Percentiles rank a stretch among this genome's conserved stretches.
phyloP scores from a whole-genome alignment of 1,140 invertebrate genomes.

The Nilaparvata lugens region DNA sequence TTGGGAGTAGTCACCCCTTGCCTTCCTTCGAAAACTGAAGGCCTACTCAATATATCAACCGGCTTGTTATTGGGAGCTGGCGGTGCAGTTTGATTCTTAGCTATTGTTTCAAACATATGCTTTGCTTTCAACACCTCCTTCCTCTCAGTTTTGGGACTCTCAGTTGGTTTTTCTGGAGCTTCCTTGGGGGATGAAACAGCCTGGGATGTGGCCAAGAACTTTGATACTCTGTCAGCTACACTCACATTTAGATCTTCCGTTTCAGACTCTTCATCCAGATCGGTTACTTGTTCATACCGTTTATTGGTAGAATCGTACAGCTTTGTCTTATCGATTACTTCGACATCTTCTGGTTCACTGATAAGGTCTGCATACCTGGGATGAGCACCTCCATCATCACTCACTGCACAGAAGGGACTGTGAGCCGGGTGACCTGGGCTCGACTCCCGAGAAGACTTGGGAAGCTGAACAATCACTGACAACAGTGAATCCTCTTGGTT shows the following conservation, averaged over 20 bases:
- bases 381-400: slow-evolving; percentile 41
- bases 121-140: slow-evolving; percentile 55
- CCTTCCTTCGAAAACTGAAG: slow-evolving; percentile 36
- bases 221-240: slow-evolving; percentile 44
- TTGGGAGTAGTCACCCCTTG: slow-evolving; percentile 15
- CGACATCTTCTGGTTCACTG: slow-evolving; percentile 57
- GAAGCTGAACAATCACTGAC: slow-evolving; percentile 52
- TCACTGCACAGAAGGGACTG: slow-evolving; percentile 32
- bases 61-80: slow-evolving; percentile 31
- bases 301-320: slow-evolving; percentile 2
- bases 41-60: slow-evolving; percentile 39
- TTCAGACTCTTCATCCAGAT: slow-evolving; percentile 30
- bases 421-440: slow-evolving; percentile 38
- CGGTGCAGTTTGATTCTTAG: slow-evolving; percentile 29
- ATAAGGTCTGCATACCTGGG: slow-evolving; percentile 59
- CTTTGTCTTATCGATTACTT: slow-evolving; percentile 18
- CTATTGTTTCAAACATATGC: slow-evolving; percentile 53
- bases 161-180: slow-evolving; percentile 10
- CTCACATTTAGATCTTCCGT: slow-evolving; percentile 34
- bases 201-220: slow-evolving; percentile 40
- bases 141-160: slow-evolving; percentile 47
- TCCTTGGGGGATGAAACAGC: slow-evolving; percentile 20
- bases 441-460: slow-evolving; percentile 59
- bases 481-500: slow-evolving; percentile 32
- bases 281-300: slow-evolving; percentile 36